Conservation (phyloP, 2,113 vertebrate genomes). For the Arothron firmamentum region DNA sequence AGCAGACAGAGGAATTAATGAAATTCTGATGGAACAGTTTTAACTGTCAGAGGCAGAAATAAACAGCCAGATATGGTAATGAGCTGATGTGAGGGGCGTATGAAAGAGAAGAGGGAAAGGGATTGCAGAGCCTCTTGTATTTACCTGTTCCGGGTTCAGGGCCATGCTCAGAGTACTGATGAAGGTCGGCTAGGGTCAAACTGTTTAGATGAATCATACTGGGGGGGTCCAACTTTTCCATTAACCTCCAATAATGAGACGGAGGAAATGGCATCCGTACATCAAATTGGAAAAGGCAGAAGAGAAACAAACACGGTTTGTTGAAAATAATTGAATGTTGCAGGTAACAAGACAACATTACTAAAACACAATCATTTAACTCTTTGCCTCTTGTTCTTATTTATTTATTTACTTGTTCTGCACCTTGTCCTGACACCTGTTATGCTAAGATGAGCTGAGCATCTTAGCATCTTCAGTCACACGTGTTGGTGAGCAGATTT, state of each 20-base stretch:
- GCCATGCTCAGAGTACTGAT: no score
- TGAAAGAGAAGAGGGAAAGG: constrained; percentile 6
- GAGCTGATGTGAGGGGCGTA: constrained; percentile 20
- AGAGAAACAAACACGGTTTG: neutral
- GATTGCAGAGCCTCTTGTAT: constrained; percentile 13
- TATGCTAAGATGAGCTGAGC: no score
- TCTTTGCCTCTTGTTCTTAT: no score
- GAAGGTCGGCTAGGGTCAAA: no score
- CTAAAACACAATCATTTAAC: no score
- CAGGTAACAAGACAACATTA: no score
- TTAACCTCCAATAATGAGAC: constrained; percentile 61
- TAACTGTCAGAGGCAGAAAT: constrained; percentile 43
- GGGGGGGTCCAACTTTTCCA: constrained; percentile 51
- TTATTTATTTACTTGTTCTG: neutral
- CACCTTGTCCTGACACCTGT: neutral
- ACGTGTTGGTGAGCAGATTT: neutral
- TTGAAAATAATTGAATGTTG: neutral
- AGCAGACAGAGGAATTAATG: constrained; percentile 56
- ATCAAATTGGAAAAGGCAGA: constrained; percentile 23
- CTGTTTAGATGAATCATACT: constrained; percentile 19
- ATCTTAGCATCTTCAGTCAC: neutral
- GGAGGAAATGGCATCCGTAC: constrained; percentile 28
- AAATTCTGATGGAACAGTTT: constrained; percentile 63
- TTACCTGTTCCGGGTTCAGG: no score
- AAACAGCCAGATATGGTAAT: constrained; percentile 34